Evolutionary conservation across 1,140 invertebrate genomes (phyloP), one percentile per base, ranked within the genome.

Genomic region (Drosophila guanche): DNA sequence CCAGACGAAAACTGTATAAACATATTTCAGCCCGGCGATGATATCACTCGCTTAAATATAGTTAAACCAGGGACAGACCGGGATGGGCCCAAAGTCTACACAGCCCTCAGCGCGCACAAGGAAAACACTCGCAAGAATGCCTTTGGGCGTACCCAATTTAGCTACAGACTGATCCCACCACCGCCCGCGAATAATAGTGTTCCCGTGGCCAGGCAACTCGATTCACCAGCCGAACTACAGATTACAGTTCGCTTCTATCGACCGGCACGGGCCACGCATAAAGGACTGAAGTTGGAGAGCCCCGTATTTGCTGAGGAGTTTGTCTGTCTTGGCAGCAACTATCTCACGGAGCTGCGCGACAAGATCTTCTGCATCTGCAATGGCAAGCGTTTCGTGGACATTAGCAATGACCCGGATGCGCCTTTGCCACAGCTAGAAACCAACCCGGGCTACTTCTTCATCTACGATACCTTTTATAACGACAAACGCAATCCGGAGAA

Each of bases 391-490:
- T 92, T 94, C 33, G 91, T 92, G 22, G 95, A 96, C 68, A 92
- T 94, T 3, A 95, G 95, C 76, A 76, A 93, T 4, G 85, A 93
- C 54, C 94, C 94, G 0, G 86, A 93, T 6, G 66, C 90, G 0
- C 67, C 90, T 4, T 57, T 89, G 4, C 70, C 91, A 2, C 86
- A 89, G 8, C 93, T 94, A 20, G 94, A 94, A 85, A 72, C 53
- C 5, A 61, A 91, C 63, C 80, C 96, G 0, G 94, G 94, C 0
- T 96, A 96, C 84, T 95, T 97, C 79, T 97, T 95, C 79, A 96
- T 97, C 50, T 94, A 95, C 85, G 93, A 95, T 65, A 94, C 93
- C 27, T 97, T 97, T 91, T 97, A 96, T 91, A 95, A 95, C 91
- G 96, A 97, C 90, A 92, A 85, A 51, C 92, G 96, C 7, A 76